Conservation (phyloP, 2,888 invertebrate genomes). For the Atherix ibis region DNA sequence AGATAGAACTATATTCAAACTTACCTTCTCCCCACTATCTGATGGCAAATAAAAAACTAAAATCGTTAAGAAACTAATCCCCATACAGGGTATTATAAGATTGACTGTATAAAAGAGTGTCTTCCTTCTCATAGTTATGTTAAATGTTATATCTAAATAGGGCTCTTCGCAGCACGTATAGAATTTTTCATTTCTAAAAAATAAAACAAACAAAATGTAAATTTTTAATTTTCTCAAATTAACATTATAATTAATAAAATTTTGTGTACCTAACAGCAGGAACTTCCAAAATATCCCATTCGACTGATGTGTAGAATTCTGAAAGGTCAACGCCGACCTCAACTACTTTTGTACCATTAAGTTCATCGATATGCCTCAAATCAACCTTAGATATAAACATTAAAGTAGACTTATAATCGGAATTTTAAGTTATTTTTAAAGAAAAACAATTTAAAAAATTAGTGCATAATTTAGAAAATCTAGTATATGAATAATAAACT, state of each 20-base stretch:
- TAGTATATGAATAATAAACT: no score
- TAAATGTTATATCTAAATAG: slow-evolving; percentile 91
- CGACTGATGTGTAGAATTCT: slow-evolving; percentile 96
- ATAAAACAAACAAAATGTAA: slow-evolving; percentile 9
- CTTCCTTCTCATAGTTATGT: slow-evolving; percentile 92
- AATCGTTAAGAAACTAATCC: slow-evolving; percentile 91
- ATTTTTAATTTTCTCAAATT: neutral
- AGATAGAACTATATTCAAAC: no score
- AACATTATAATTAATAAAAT: no score
- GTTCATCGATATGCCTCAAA: slow-evolving; percentile 81
- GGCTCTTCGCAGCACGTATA: slow-evolving; percentile 97
- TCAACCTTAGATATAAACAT: no score
- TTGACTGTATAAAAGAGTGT: slow-evolving; percentile 95
- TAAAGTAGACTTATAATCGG: no score
- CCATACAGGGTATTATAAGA: slow-evolving; percentile 93
- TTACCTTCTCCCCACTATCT: slow-evolving; percentile 93
- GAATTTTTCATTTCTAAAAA: slow-evolving; percentile 70
- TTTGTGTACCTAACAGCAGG: slow-evolving; percentile 69
- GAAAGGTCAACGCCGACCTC: slow-evolving; percentile 91
- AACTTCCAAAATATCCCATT: slow-evolving; percentile 97
- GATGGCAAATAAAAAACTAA: slow-evolving; percentile 95
- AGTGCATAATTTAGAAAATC: no score
- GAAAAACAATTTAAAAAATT: no score
- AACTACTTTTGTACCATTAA: slow-evolving; percentile 74
- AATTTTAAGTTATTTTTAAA: no score